Conservation (phyloP, 1,140 invertebrate species). For the Hestina assimilis region DNA sequence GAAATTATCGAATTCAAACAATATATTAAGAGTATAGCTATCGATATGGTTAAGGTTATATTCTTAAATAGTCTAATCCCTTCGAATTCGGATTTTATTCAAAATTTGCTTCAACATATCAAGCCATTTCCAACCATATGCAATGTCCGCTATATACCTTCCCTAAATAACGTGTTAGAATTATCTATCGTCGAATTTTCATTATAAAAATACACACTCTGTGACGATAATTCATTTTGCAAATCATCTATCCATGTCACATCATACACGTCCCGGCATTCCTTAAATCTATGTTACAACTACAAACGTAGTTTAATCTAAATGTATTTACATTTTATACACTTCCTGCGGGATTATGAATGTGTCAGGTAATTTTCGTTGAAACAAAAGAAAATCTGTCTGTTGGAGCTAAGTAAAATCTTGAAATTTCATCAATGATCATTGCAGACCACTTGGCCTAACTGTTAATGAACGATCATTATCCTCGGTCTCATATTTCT, state of each 20-base stretch:
- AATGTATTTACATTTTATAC: slow-evolving; percentile 70
- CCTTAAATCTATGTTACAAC: slow-evolving; percentile 61
- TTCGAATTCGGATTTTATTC: slow-evolving; percentile 52
- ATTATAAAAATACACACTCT: slow-evolving; percentile 74
- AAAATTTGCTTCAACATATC: slow-evolving; percentile 52
- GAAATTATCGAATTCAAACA: slow-evolving; percentile 69
- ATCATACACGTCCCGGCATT: slow-evolving; percentile 55
- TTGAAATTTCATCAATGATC: slow-evolving; percentile 77
- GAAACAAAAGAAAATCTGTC: slow-evolving; percentile 36
- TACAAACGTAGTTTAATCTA: slow-evolving; percentile 61
- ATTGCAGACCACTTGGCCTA: slow-evolving; percentile 42
- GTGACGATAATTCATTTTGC: slow-evolving; percentile 40
- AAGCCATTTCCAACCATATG: slow-evolving; percentile 35
- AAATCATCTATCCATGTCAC: slow-evolving; percentile 36
- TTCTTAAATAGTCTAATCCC: slow-evolving; percentile 46
- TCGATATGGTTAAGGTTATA: slow-evolving; percentile 70
- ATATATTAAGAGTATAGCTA: slow-evolving; percentile 66
- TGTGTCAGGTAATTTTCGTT: slow-evolving; percentile 33
- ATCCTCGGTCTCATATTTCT: not conserved
- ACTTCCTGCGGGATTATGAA: slow-evolving; percentile 62
- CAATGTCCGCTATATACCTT: slow-evolving; percentile 43
- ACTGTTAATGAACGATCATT: slow-evolving; percentile 19
- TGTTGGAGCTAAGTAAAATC: slow-evolving; percentile 58
- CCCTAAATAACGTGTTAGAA: slow-evolving; percentile 63
- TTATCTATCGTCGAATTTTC: slow-evolving; percentile 60